phyloP scores from a whole-genome alignment of 2,888 invertebrate species.

The Epinotia demarniana region DNA sequence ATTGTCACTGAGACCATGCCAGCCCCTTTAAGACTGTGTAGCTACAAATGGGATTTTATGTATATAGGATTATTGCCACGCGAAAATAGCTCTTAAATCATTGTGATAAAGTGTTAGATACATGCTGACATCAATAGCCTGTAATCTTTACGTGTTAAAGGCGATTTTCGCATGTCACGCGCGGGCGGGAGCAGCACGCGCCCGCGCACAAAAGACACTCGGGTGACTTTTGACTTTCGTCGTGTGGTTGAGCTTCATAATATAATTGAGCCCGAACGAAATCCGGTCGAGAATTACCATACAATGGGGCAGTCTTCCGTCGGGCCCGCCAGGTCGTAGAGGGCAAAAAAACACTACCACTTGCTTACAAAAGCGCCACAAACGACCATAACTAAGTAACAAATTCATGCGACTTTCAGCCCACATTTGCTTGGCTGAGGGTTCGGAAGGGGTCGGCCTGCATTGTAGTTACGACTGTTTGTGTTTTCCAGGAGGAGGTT shows the following conservation, averaged over 20 bases:
- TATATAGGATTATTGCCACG: slow-evolving; percentile 21
- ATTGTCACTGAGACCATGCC: slow-evolving; percentile 24
- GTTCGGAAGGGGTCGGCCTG: slow-evolving; percentile 43
- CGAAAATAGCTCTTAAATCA: slow-evolving; percentile 12
- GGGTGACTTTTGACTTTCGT: slow-evolving; percentile 83
- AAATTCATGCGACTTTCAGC: slow-evolving; percentile 50
- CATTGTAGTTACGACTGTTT: slow-evolving; percentile 51
- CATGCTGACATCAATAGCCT: slow-evolving; percentile 24
- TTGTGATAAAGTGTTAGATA: background rate
- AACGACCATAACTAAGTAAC: slow-evolving; percentile 51
- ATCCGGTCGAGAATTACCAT: slow-evolving; percentile 83
- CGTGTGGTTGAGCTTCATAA: slow-evolving; percentile 81
- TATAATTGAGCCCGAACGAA: slow-evolving; percentile 84
- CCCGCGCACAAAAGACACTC: slow-evolving; percentile 68
- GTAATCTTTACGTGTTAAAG: slow-evolving; percentile 13
- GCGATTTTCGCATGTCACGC: slow-evolving; percentile 33
- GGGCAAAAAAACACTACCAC: slow-evolving; percentile 83
- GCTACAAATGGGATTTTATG: slow-evolving; percentile 26
- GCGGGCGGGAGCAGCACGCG: slow-evolving; percentile 52
- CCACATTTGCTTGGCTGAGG: slow-evolving; percentile 46
- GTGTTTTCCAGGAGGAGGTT: slow-evolving; percentile 59
- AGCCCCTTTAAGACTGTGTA: slow-evolving; percentile 24
- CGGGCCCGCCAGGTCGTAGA: slow-evolving; percentile 80
- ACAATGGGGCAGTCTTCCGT: slow-evolving; percentile 82
- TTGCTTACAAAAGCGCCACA: slow-evolving; percentile 55